Base-by-base conservation (phyloP, 2,797 vertebrate genomes). In the Hydrolagus colliei region DNA sequence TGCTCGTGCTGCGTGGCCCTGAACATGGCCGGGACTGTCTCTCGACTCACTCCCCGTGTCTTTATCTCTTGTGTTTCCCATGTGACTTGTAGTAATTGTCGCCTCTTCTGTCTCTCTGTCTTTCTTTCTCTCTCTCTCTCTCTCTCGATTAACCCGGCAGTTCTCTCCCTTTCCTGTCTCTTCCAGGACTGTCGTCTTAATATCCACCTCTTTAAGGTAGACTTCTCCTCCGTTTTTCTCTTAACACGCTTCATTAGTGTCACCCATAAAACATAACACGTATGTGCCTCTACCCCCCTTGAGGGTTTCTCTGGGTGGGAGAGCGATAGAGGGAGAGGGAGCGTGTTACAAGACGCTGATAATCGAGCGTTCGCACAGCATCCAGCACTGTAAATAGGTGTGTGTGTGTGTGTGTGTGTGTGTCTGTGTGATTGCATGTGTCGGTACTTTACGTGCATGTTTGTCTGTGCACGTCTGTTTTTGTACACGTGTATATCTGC, bases 181-280 rank as follows among this genome's bases (percentile, higher is more conserved):
- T 92, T 90, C 85, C 89, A 91, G 89, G 89, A 88, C 89, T 88
- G 89, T 87, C 90, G 87, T 86, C 89, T 90, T 89, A 90, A 90
- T 89, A 86, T 75, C 86, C 80, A 0, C 89, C 89, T 90, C 88
- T 88, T 91, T 86, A 91, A 92, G 91, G 92, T 90, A 89, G 90
- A 87, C 88, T 87, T 86, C 87, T 88, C 80, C 63, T 86, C 73
- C 73, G 12, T 86, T 35, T 87, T 87, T 86, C n/a, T n/a, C 41
- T 77, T 61, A 76, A 18, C 73, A 9, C 13, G 14, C 20, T 75
- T 27, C 20, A 20, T 77, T 52, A 61, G 9, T 18, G 41, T 9
- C 41, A 9, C 75, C 0, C 20, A 16, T 77, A 77, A 27, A 77
- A 52, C 2, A 10, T 61, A 16, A n/a, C 59, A 52, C 41, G 7